Conservation (phyloP, 2,113 vertebrate species). For the Rhineura floridana region DNA sequence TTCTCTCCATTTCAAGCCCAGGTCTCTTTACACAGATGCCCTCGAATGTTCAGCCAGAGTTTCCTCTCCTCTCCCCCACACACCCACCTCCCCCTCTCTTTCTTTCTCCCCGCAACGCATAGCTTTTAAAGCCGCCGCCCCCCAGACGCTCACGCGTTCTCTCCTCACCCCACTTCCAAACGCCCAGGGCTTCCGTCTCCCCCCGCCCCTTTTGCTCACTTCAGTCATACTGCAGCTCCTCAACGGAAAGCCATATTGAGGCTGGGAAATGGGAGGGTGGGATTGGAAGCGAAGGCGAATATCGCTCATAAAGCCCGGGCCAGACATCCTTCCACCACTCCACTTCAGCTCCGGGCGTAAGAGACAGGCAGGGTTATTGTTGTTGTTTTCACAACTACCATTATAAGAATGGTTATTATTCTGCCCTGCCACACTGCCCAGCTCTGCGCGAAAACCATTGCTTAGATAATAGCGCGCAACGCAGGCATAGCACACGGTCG, state of each 20-base stretch:
- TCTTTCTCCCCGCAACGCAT: not conserved
- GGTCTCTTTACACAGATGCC: not conserved
- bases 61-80: not conserved
- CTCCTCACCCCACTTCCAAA: not conserved
- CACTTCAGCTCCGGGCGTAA: not conserved
- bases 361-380: not conserved
- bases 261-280: constrained; percentile 2
- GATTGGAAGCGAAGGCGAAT: not conserved
- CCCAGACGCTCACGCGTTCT: not conserved
- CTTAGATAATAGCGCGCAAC: not conserved
- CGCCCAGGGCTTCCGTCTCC: not conserved
- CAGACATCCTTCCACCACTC: not conserved
- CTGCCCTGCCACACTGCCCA: not conserved
- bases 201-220: constrained; percentile 23
- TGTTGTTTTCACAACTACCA: not conserved
- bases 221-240: constrained; percentile 23
- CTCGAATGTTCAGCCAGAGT: no score
- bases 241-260: constrained; percentile 16
- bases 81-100: no score
- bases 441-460: not conserved
- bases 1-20: not conserved
- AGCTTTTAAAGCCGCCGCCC: not conserved
- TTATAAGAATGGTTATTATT: not conserved
- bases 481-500: not conserved
- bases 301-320: not conserved